Evolutionary conservation across 2,113 vertebrate species (phyloP).

Genomic region (Dolichallabes microphthalmus): DNA sequence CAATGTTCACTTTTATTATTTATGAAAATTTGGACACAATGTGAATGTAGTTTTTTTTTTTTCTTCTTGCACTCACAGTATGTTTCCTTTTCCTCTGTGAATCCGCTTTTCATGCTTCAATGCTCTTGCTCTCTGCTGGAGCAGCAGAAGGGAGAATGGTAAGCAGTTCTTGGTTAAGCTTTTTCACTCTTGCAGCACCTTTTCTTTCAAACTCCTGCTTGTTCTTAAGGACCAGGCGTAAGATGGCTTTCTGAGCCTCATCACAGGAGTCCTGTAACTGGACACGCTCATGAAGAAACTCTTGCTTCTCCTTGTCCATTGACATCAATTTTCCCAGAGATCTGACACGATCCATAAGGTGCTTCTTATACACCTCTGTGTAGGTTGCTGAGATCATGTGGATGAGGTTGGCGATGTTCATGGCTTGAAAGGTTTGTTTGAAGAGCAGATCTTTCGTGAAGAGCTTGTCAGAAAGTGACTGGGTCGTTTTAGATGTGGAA

Average conservation of each 20-base stretch:
- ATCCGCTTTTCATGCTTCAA: slow-evolving; percentile 8
- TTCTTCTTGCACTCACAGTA: no score
- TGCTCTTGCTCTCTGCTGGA: not conserved
- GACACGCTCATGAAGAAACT: slow-evolving; percentile 14
- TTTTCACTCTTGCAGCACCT: not conserved
- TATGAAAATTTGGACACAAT: no score
- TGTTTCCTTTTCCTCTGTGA: not conserved
- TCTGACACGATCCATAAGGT: slow-evolving; percentile 59
- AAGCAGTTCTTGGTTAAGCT: slow-evolving; percentile 20
- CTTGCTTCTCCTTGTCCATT: slow-evolving; percentile 41
- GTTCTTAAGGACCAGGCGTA: not conserved
- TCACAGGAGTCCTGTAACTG: slow-evolving; percentile 26
- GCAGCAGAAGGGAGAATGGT: not conserved
- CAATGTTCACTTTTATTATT: no score
- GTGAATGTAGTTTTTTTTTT: no score
- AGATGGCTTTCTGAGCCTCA: not conserved
- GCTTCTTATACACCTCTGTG: slow-evolving; percentile 52
- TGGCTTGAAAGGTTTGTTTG: slow-evolving; percentile 53
- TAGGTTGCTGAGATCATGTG: slow-evolving; percentile 62
- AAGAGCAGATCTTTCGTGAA: slow-evolving; percentile 55
- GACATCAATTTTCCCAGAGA: slow-evolving; percentile 60
- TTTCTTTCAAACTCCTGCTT: not conserved
- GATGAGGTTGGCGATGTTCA: slow-evolving; percentile 52
- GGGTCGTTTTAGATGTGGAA: no score
- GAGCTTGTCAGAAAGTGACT: not conserved